phyloP scores from a whole-genome alignment of 2,888 invertebrate genomes.

The Schizotus pectinicornis region DNA sequence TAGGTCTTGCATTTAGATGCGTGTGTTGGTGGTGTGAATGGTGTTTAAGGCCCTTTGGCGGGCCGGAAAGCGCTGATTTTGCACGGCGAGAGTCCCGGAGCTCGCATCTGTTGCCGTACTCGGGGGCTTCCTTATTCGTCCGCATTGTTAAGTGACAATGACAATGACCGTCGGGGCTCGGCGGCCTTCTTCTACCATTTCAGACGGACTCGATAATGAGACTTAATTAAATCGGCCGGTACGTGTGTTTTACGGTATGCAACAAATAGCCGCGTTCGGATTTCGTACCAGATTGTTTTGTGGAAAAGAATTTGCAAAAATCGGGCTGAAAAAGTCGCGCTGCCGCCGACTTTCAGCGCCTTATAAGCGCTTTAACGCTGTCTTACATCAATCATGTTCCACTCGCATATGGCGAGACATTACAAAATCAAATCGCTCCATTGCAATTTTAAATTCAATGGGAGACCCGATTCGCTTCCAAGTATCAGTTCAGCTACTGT shows the following conservation, averaged over 20 bases:
- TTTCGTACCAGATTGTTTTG: constrained; percentile 3
- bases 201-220: constrained; percentile 6
- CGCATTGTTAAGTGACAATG: constrained; percentile 37
- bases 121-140: constrained; percentile 38
- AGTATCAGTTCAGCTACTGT: too few relatives aligned
- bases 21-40: constrained; percentile 45
- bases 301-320: too few relatives aligned
- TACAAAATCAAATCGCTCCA: constrained; percentile 18
- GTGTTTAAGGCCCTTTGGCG: constrained; percentile 44
- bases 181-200: constrained; percentile 20
- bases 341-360: constrained; percentile 10
- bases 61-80: constrained; percentile 47
- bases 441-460: constrained; percentile 23
- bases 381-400: constrained; percentile 24
- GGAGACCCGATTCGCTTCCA: too few relatives aligned
- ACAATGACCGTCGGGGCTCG: constrained; percentile 33
- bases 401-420: constrained; percentile 6
- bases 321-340: not conserved
- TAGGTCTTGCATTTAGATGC: constrained; percentile 51
- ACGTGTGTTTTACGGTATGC: too few relatives aligned
- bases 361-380: constrained; percentile 17
- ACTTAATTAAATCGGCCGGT: constrained; percentile 14
- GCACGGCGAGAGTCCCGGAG: constrained; percentile 45
- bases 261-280: constrained; percentile 12
- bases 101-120: constrained; percentile 46